Conservation (phyloP, 2,113 vertebrate genomes). For the Odocoileus virginianus region DNA sequence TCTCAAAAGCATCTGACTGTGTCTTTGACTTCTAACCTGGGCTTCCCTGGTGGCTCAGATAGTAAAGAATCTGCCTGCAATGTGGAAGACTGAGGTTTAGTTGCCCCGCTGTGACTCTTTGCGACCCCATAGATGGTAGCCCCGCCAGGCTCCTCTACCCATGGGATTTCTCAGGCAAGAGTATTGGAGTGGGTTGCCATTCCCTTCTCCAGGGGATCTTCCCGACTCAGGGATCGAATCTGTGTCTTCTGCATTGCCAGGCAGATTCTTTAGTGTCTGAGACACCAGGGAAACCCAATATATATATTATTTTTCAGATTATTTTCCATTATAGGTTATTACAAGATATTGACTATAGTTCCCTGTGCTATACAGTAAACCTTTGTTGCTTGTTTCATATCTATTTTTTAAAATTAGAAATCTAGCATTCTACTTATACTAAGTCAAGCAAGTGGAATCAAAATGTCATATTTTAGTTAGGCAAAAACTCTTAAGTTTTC, state of each 20-base stretch:
- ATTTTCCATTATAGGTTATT: neutral
- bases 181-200: neutral
- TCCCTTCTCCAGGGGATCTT: neutral
- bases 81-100: neutral
- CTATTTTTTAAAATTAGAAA: neutral
- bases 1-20: neutral
- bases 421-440: neutral
- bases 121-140: neutral
- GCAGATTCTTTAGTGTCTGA: neutral
- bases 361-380: neutral
- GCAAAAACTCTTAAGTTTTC: neutral
- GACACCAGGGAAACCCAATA: neutral
- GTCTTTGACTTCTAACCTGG: neutral
- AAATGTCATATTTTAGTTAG: neutral
- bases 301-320: neutral
- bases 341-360: neutral
- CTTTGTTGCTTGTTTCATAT: neutral
- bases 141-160: neutral
- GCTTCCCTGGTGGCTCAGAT: neutral
- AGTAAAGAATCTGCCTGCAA: neutral
- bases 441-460: neutral
- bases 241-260: neutral
- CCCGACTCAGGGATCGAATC: accelerated
- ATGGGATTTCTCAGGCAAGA: neutral
- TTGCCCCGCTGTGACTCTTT: neutral